These are phyloP conservation scores for Altica lythri DNA, from an alignment of 2,888 invertebrate species.

Conservation along the genomic window DNA sequence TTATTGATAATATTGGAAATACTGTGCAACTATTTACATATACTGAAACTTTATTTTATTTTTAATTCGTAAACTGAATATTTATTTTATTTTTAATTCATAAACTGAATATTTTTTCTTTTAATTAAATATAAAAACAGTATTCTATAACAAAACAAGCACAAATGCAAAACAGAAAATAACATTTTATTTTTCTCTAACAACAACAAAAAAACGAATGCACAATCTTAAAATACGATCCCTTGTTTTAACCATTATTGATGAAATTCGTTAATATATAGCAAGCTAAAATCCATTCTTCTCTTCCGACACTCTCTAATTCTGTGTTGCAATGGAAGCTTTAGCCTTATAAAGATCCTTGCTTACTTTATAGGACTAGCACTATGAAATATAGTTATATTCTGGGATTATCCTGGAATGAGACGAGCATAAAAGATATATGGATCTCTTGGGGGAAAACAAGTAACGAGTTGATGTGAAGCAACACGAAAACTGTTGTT, in stretches of 20 bases:
- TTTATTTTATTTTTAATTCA: no score
- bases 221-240: no score
- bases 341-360: conserved; percentile 12
- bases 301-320: background rate
- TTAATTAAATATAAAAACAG: no score
- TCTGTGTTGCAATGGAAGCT: conserved; percentile 1
- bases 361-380: conserved; percentile 21
- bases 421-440: conserved; percentile 34
- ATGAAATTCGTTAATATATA: background rate
- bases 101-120: no score
- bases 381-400: conserved; percentile 35
- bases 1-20: conserved; percentile 8
- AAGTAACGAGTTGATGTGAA: conserved; percentile 29
- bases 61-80: no score
- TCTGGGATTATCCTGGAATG: conserved; percentile 31
- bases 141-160: no score
- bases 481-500: conserved; percentile 19
- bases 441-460: conserved; percentile 34
- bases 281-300: background rate
- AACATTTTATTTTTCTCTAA: no score
- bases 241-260: background rate
- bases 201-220: no score
- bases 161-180: no score
- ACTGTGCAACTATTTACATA: no score
- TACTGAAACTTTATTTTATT: no score